Conservation (phyloP, 2,888 invertebrate species). For the Scaeva pyrastri region DNA sequence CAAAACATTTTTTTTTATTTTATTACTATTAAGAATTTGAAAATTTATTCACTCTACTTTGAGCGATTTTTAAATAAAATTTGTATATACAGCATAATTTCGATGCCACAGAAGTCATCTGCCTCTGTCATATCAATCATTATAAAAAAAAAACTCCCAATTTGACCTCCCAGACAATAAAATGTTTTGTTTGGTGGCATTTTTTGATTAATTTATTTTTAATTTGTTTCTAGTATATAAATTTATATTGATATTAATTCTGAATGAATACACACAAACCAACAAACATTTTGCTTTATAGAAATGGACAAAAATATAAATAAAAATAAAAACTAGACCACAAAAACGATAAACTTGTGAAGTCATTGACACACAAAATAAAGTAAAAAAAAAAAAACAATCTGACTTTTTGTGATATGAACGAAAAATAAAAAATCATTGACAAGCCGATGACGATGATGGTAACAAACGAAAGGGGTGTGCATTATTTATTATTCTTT, state of each 20-base stretch:
- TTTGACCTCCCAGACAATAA: neutral
- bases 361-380: slow-evolving; percentile 69
- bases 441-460: slow-evolving; percentile 6
- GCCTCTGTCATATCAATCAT: slow-evolving; percentile 32
- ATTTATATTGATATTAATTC: neutral
- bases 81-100: neutral
- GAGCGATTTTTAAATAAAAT: slow-evolving; percentile 18
- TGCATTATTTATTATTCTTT: slow-evolving; percentile 43
- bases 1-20: neutral
- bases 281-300: neutral
- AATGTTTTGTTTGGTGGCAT: neutral
- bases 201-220: slow-evolving; percentile 44
- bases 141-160: slow-evolving; percentile 9
- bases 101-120: slow-evolving; percentile 10
- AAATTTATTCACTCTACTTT: slow-evolving; percentile 7
- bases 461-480: slow-evolving; percentile 51
- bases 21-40: neutral
- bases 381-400: slow-evolving; percentile 1
- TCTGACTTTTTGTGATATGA: slow-evolving; percentile 11
- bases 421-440: slow-evolving; percentile 21
- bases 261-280: neutral
- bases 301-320: slow-evolving; percentile 31
- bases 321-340: slow-evolving; percentile 29
- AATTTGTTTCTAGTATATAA: slow-evolving; percentile 18
- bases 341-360: slow-evolving; percentile 37